These are phyloP conservation scores for Cygnus olor DNA, from an alignment of 2,797 vertebrate genomes.

Conservation along the genomic window DNA sequence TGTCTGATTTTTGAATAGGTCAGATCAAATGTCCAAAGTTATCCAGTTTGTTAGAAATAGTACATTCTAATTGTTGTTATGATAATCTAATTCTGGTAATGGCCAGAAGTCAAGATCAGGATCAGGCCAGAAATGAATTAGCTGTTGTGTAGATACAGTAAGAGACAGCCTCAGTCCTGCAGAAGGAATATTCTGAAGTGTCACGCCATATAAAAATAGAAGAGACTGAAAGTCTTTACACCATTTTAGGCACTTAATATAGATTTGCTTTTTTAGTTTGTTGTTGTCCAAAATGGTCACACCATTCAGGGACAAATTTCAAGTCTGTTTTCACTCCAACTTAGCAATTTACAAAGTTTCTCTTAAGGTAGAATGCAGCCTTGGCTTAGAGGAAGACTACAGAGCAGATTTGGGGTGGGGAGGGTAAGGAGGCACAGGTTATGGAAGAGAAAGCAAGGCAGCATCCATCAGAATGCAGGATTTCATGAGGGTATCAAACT, in stretches of 20 bases:
- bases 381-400: background rate
- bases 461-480: background rate
- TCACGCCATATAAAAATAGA: background rate
- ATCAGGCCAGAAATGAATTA: background rate
- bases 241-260: background rate
- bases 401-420: background rate
- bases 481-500: background rate
- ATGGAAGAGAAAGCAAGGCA: background rate
- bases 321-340: background rate
- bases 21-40: background rate
- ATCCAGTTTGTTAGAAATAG: background rate
- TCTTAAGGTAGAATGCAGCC: background rate
- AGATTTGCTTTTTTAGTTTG: background rate
- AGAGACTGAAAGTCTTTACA: background rate
- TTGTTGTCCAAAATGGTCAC: background rate
- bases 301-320: background rate
- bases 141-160: background rate
- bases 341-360: background rate
- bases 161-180: background rate
- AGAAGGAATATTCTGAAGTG: background rate
- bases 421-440: background rate
- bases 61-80: slow-evolving; percentile 18
- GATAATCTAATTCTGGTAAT: slow-evolving; percentile 30
- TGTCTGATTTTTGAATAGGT: background rate
- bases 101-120: slow-evolving; percentile 5